Percentiles rank a stretch among this genome's conserved stretches.
Evolutionary conservation across 2,797 vertebrate genomes (phyloP).

Genomic region (Rhabdomys pumilio): DNA sequence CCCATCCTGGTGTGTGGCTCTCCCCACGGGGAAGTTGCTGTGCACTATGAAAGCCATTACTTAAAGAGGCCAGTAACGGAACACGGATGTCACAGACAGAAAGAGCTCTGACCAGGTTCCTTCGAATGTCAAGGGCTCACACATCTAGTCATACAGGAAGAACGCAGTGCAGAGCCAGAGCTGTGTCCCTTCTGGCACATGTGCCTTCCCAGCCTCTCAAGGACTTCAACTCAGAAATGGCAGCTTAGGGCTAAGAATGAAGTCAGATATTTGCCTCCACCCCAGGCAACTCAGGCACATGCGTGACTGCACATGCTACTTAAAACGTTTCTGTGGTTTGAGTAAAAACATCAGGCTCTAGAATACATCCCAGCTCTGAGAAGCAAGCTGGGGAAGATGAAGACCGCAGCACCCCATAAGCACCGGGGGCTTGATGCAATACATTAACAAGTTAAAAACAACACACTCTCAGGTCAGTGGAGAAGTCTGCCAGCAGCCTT

Average conservation of each 20-base stretch:
- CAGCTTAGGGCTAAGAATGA: background rate
- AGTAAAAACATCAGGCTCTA: slow-evolving; percentile 76
- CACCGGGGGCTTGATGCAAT: slow-evolving; percentile 67
- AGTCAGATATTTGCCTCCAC: background rate
- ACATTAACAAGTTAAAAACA: slow-evolving; percentile 76
- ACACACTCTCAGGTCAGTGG: slow-evolving; percentile 71
- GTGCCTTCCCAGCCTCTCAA: background rate
- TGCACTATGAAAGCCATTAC: background rate
- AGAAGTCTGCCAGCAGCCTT: slow-evolving; percentile 85
- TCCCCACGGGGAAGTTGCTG: background rate
- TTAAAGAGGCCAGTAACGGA: background rate
- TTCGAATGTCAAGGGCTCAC: background rate
- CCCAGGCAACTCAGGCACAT: background rate
- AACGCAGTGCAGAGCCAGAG: background rate
- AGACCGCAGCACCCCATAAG: slow-evolving; percentile 42
- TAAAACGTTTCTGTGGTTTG: slow-evolving; percentile 16
- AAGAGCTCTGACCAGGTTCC: background rate
- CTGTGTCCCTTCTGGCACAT: background rate
- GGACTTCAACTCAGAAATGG: background rate
- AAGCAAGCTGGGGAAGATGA: slow-evolving; percentile 73
- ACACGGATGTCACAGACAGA: background rate
- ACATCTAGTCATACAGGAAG: background rate
- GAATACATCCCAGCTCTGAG: slow-evolving; percentile 65
- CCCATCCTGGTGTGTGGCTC: background rate
- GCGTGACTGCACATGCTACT: background rate